Base-by-base conservation (phyloP, 2,888 invertebrate genomes). In the Ochropleura leucogaster region DNA sequence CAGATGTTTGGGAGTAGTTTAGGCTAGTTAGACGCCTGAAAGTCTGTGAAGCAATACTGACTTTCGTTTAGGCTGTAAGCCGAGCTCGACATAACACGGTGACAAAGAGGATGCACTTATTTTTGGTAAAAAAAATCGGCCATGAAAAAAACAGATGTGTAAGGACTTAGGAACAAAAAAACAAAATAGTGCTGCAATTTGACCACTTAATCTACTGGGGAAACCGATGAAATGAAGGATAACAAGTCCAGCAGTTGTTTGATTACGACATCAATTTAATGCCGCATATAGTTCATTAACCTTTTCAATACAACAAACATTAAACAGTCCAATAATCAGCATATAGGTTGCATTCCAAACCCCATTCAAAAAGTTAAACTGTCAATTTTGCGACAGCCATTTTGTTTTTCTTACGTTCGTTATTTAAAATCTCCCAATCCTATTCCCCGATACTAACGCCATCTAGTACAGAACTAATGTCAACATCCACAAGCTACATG, bases 401-500 rank as follows among this genome's bases (percentile, higher is more conserved):
- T n/a, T 65, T 72, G 20, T 71, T 77, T 60, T 82, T 18, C 18
- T n/a, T 18, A 5, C 10, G 10, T 60, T 66, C 70, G 12, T 20
- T 9, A 12, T 67, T 68, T 30, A 49, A 84, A 67, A 4, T 84
- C n/a, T 60, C 68, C 80, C 64, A 42, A 42, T 20, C 51, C 10
- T 20, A 12, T 14, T 72, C 73, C 74, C 72, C 53, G 68, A 70
- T 1, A 30, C 20, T 6, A 80, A 60, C 86, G 86, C 87, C 88
- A 87, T 87, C 88, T 88, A 87, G 77, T 60, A 65, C 66, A 44
- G 46, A 73, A 62, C 68, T 59, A 71, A 64, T 66, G 62, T 68
- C 66, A 86, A 79, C 74, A 74, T 68, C 62, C 20, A 66, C 69
- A 68, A 83, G 72, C 73, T 72, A 78, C 77, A 84, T 89, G 88